Conservation (phyloP, 2,797 vertebrate genomes). For the Sardinella longiceps region DNA sequence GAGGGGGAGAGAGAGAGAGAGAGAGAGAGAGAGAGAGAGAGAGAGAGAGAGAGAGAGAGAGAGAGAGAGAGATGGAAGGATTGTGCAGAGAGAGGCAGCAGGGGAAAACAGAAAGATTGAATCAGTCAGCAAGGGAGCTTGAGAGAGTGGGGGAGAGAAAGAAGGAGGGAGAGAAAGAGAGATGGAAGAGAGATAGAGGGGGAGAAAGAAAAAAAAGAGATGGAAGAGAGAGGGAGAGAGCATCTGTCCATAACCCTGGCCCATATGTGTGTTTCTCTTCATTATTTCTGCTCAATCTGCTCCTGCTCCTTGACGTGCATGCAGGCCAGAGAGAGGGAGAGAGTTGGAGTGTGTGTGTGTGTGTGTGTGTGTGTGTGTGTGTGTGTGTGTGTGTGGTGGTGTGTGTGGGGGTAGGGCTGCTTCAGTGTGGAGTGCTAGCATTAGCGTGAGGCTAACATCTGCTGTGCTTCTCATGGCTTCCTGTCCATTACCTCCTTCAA, state of each 20-base stretch:
- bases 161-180: neutral
- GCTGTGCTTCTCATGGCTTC: constrained; percentile 34
- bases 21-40: neutral
- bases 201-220: neutral
- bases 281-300: neutral
- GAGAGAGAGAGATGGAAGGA: neutral
- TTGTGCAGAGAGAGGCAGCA: neutral
- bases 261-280: constrained; percentile 3
- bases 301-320: neutral
- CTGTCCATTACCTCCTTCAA: constrained; percentile 41
- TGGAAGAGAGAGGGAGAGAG: neutral
- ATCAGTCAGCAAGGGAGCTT: neutral
- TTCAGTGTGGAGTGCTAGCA: neutral
- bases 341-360: constrained; percentile 19
- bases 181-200: neutral
- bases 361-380: constrained; percentile 19
- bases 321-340: neutral
- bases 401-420: neutral
- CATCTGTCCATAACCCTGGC: constrained; percentile 14
- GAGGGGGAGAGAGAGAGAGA: neutral
- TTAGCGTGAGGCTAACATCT: constrained; percentile 44
- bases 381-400: neutral
- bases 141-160: neutral
- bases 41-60: neutral
- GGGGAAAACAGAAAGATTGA: neutral